Base-by-base conservation (phyloP, 2,797 vertebrate genomes). In the Melanotaenia maccullochi region DNA sequence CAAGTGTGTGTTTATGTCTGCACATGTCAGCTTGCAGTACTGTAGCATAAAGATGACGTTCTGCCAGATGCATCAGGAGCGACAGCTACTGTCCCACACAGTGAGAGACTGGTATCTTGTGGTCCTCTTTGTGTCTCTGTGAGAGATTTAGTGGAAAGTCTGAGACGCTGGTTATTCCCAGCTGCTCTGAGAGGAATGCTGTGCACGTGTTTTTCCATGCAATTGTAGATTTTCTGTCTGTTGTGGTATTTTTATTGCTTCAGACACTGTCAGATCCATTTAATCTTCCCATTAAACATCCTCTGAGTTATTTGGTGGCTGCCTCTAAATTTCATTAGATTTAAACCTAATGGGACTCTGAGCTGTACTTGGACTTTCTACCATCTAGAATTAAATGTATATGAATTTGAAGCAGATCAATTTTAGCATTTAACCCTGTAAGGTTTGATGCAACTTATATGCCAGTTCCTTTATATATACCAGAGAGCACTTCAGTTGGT, bases 1-100 rank as follows among this genome's bases (percentile, higher is more conserved):
- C 3, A 7, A 79, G 71, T 81, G 90, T 88, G 88, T 86, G 84
- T 92, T 92, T 84, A 65, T 81, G 67, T 76, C 72, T 38, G 32
- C 79, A 65, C 78, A 79, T 82, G 71, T 83, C 78, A 77, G 75
- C 78, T 59, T 22, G 68, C 65, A n/a, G 66, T 47, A 62, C 68
- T 54, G 71, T 25, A n/a, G 80, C 75, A 57, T 64, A 4, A 58
- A 70, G 85, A 89, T 84, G 88, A 90, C 68, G 76, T 66, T 56
- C 40, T 78, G 82, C 85, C 85, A 84, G 79, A 81, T 77, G 75
- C 82, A 54, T 73, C 59, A 5, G 67, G 56, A 85, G 77, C 79
- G 75, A 75, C 64, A 59, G 68, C 68, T 1, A 38, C 85, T 78
- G 83, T 79, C 58, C 24, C 12, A 61, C 71, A 62, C 76, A 85